A percentile compares a stretch with the other conserved stretches of the same genome.
These are phyloP conservation scores for Lontra canadensis DNA, from an alignment of 2,113 vertebrate genomes.

Conservation along the genomic window DNA sequence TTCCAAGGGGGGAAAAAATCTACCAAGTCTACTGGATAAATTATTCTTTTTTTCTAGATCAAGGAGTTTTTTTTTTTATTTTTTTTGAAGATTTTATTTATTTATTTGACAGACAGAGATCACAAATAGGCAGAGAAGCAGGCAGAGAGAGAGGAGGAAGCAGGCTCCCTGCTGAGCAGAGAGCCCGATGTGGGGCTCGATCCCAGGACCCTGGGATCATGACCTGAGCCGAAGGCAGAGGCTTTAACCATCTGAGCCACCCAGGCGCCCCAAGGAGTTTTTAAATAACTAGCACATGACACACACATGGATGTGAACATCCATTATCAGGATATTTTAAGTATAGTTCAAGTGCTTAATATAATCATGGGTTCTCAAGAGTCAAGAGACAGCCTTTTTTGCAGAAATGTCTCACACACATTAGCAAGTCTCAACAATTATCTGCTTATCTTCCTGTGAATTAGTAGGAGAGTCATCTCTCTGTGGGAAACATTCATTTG, in stretches of 20 bases:
- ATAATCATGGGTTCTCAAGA: constrained; percentile 73
- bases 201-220: too few species aligned
- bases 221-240: too few species aligned
- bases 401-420: constrained; percentile 59
- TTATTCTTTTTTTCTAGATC: constrained; percentile 45
- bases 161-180: too few species aligned
- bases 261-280: background rate
- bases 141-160: too few species aligned
- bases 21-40: background rate
- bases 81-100: too few species aligned
- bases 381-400: constrained; percentile 33
- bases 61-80: background rate
- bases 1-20: background rate
- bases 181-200: too few species aligned
- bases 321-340: constrained; percentile 67
- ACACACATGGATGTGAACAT: background rate
- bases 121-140: too few species aligned
- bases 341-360: constrained; percentile 59
- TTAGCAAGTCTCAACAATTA: constrained; percentile 74
- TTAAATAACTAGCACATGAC: constrained; percentile 32
- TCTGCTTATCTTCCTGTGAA: constrained; percentile 51
- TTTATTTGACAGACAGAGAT: too few species aligned
- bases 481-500: constrained; percentile 73
- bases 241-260: too few species aligned
- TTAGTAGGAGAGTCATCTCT: constrained; percentile 46